Conservation (phyloP, 1,140 invertebrate species). For the Acromyrmex charruanus region DNA sequence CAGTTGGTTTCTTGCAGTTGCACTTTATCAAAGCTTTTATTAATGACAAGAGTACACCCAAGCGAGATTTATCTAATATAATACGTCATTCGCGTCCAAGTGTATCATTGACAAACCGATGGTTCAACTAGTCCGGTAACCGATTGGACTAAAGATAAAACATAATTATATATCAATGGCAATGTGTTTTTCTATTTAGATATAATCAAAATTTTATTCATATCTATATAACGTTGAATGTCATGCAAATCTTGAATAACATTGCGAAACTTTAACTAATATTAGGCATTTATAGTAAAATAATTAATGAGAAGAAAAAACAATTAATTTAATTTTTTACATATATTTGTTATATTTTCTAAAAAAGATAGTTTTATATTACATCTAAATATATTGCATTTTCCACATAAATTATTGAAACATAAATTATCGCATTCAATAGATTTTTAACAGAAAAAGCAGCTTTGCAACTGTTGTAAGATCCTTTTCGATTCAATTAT, state of each 20-base stretch:
- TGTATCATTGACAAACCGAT: constrained; percentile 44
- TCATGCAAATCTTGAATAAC: background rate
- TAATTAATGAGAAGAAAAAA: no score
- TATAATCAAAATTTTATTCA: background rate
- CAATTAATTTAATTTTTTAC: background rate
- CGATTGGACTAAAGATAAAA: constrained; percentile 33
- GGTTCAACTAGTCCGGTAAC: constrained; percentile 4
- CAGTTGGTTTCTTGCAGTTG: constrained; percentile 26
- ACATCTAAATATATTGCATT: background rate
- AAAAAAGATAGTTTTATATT: background rate
- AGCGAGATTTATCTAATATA: constrained; percentile 56
- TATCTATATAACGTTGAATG: background rate
- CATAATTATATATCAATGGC: constrained; percentile 25
- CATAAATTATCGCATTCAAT: background rate
- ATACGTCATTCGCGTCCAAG: constrained; percentile 28
- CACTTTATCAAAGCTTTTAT: constrained; percentile 28
- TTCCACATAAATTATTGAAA: background rate
- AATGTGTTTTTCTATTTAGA: background rate
- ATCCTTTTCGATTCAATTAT: no score
- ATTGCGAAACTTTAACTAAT: background rate
- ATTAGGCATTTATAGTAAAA: background rate
- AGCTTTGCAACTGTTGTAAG: no score
- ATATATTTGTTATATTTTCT: background rate
- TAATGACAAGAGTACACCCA: constrained; percentile 37
- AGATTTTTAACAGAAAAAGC: no score